phyloP scores from a whole-genome alignment of 23 tunicate genomes.

The Ascidia mentula region DNA sequence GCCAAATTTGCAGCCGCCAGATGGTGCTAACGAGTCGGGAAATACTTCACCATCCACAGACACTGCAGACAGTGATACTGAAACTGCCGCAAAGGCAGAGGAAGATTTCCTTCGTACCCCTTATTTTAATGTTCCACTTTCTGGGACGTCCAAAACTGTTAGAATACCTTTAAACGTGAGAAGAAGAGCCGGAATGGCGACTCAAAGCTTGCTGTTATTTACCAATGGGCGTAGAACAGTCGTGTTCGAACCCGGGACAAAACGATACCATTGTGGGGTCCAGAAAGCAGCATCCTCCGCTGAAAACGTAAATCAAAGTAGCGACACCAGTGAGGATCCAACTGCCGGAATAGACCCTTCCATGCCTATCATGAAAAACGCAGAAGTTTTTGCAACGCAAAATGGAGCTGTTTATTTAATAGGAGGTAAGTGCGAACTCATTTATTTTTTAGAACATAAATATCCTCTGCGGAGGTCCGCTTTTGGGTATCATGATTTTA shows the following conservation, averaged over 20 bases:
- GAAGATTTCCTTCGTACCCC: slow-evolving; percentile 28
- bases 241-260: slow-evolving; percentile 22
- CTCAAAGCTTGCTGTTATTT: slow-evolving; percentile 52
- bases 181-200: slow-evolving; percentile 71
- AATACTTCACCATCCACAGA: neutral
- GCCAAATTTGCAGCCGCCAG: neutral
- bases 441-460: too few relatives aligned
- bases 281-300: neutral
- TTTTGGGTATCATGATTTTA: too few relatives aligned
- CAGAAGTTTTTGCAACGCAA: slow-evolving; percentile 47
- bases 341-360: slow-evolving; percentile 16
- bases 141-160: slow-evolving; percentile 14
- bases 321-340: neutral
- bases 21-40: neutral
- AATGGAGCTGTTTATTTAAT: slow-evolving; percentile 71
- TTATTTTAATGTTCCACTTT: slow-evolving; percentile 20
- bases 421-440: slow-evolving; percentile 54
- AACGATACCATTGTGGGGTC: slow-evolving; percentile 30
- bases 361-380: slow-evolving; percentile 79
- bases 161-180: slow-evolving; percentile 47
- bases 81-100: neutral
- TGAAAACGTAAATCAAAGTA: neutral
- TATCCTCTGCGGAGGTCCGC: too few relatives aligned
- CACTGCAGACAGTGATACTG: neutral
- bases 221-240: slow-evolving; percentile 74